Base-by-base conservation (phyloP, 2,888 invertebrate genomes). In the Scaptomyza polygonia region DNA sequence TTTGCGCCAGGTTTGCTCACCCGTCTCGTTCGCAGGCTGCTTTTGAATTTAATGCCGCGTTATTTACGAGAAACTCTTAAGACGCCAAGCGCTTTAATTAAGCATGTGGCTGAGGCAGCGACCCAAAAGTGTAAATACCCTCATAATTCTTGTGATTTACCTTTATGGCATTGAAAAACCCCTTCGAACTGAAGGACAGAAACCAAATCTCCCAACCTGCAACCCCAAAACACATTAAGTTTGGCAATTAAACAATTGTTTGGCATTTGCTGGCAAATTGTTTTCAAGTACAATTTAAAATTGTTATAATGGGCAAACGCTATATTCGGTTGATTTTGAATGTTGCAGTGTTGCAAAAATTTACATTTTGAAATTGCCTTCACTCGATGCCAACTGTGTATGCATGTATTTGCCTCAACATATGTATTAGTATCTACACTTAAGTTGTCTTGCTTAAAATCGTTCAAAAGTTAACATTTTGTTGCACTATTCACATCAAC, bases 101-200 rank as follows among this genome's bases (percentile, higher is more conserved):
- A 85, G 85, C 85, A 87, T 85, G 85, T 84, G 86, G 82, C 86
- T 78, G 81, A 69, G 74, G 82, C 85, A 82, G 83, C 86, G 83
- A 86, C 83, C 82, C 84, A 81, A 80, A 86, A 83, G 83, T 78
- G 82, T 83, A 86, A 82, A 83, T 86, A 86, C 82, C 82, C 86
- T 83, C 82, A 83, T 83, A 86, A 83, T 83, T 83, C 86, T 78
- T 80, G 76, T 83, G 82, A 86, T 83, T 83, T 83, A 83, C 82
- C 82, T 83, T 83, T 83, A 83, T 78, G 80, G 78, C 78, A 75
- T 67, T 51, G 63, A 44, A 54, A 67, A 55, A 25, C 43, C 70
- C 54, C 16, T 16, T 9, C 16, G 14, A 25, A 40, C 56, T 39
- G 11, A 44, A 14, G 45, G 8, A 29, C 14, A 39, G 47, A 21